Percentiles rank a stretch among this genome's conserved stretches.
Evolutionary conservation across 2,888 invertebrate species (phyloP).

Genomic region (Nomada hirtipes): DNA sequence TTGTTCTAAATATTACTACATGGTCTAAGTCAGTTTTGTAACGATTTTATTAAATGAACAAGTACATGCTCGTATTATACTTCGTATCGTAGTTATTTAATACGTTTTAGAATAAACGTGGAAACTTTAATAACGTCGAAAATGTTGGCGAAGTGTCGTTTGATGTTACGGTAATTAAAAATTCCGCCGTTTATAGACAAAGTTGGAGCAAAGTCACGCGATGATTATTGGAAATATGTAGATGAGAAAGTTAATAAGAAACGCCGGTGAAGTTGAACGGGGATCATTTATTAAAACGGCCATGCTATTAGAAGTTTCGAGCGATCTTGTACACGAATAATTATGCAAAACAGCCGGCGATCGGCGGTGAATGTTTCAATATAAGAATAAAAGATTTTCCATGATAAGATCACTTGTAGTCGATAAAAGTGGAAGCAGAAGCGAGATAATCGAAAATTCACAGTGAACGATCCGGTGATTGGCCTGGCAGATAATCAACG

Average conservation of each 20-base stretch:
- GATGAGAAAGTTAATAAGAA: slow-evolving; percentile 12
- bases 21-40: background rate
- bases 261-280: background rate
- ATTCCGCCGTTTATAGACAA: background rate
- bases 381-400: background rate
- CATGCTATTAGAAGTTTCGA: slow-evolving; percentile 9
- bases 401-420: background rate
- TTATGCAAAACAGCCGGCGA: slow-evolving; percentile 17
- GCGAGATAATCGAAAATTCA: background rate
- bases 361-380: background rate
- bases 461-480: background rate
- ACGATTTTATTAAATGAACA: background rate
- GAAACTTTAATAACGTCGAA: background rate
- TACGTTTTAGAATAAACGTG: background rate
- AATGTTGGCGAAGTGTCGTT: background rate
- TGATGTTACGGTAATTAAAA: slow-evolving; percentile 19
- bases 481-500: background rate
- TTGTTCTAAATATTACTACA: background rate
- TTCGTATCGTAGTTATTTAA: background rate
- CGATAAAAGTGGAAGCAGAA: background rate
- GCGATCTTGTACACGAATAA: slow-evolving; percentile 8
- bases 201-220: background rate
- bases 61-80: background rate
- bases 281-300: slow-evolving; percentile 9
- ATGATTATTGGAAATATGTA: slow-evolving; percentile 2